Conservation (phyloP, 1,140 invertebrate genomes). For the Acromyrmex charruanus region DNA sequence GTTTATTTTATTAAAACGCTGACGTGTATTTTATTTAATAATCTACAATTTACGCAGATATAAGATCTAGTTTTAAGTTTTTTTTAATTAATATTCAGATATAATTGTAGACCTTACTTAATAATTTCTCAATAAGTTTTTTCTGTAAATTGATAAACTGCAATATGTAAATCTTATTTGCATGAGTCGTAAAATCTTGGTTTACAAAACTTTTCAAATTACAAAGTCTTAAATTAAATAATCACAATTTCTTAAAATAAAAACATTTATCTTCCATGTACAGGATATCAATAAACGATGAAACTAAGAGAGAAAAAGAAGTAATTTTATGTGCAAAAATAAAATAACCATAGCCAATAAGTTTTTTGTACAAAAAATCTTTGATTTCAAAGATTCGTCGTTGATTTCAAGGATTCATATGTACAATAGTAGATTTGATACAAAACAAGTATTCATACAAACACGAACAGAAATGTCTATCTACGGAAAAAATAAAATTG, state of each 20-base stretch:
- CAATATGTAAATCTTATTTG: not conserved
- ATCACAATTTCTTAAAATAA: not conserved
- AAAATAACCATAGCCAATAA: not conserved
- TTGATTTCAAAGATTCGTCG: too few relatives aligned
- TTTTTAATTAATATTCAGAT: not conserved
- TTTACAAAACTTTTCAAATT: not conserved
- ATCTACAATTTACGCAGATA: not conserved
- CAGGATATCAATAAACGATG: not conserved
- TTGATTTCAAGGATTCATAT: too few relatives aligned
- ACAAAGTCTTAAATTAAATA: not conserved
- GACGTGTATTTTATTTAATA: not conserved
- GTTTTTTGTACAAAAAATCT: not conserved
- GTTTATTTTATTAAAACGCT: not conserved
- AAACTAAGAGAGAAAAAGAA: not conserved
- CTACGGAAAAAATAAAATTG: too few relatives aligned
- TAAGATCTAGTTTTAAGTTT: not conserved
- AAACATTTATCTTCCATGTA: not conserved
- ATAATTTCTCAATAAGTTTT: not conserved
- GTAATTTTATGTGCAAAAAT: not conserved
- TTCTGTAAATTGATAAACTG: not conserved
- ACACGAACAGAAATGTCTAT: too few relatives aligned
- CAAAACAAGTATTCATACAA: too few relatives aligned
- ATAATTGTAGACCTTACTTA: not conserved
- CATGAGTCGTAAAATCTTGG: not conserved
- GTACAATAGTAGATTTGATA: too few relatives aligned